These are phyloP conservation scores for Gymnopithys bicolor DNA, from an alignment of 2,797 vertebrate species.

Conservation along the genomic window DNA sequence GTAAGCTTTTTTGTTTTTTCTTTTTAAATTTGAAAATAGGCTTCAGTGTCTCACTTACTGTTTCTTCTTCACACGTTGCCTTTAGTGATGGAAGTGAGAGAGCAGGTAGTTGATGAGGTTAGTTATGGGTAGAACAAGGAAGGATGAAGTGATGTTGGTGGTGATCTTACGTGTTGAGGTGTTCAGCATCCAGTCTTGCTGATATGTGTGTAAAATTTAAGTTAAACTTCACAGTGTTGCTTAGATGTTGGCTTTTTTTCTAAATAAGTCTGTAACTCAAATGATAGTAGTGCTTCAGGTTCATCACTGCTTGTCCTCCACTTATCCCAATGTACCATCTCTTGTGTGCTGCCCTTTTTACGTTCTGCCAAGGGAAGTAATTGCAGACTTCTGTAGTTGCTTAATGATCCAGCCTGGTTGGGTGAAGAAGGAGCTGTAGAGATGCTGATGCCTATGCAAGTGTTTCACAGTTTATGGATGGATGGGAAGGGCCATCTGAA, in stretches of 20 bases:
- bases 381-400: background rate
- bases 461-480: background rate
- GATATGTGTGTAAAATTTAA: background rate
- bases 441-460: background rate
- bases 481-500: background rate
- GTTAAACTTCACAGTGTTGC: background rate
- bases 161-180: background rate
- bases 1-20: background rate
- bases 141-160: background rate
- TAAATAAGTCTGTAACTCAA: background rate
- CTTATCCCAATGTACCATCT: background rate
- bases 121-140: background rate
- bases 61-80: background rate
- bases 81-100: background rate
- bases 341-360: background rate
- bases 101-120: background rate
- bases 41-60: background rate
- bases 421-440: background rate
- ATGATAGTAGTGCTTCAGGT: background rate
- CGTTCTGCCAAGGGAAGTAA: background rate
- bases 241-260: background rate
- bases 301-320: background rate
- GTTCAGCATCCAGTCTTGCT: background rate
- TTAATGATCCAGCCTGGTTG: background rate
- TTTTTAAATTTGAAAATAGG: background rate